Evolutionary conservation across 2,797 vertebrate genomes (phyloP), one percentile per base, ranked within the genome.

Genomic region (Pitangus sulphuratus): DNA sequence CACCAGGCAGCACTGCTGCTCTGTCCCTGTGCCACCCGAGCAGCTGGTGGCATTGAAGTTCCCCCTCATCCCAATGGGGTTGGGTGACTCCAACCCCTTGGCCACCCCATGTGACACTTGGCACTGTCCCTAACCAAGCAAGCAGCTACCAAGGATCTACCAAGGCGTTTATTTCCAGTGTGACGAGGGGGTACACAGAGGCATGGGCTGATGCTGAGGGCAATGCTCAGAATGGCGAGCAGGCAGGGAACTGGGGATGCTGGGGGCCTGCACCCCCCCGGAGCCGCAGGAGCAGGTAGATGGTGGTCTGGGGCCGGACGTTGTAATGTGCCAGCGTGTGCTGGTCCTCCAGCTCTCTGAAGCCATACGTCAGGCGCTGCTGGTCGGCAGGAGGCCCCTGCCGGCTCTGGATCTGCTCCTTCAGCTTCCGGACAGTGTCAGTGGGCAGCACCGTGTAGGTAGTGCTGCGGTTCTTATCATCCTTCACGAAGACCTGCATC

Each of bases 211-310:
- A 24, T 72, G 77, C 26, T 8, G 1, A 35, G 51, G 33, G 15
- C 6, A 30, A 17, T 28, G 62, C 24, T 69, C 42, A 86, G 65
- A 53, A 57, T 5, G 4, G 3, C 0, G 1, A 65, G 30, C 50
- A 48, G 35, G 40, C 50, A 84, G 33, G 26, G 39, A 65, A 33
- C 22, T 18, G 11, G 19, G 31, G 3, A 7, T 53, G 11, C 40
- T 16, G 6, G 20, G 22, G 21, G 6, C 1, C 13, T 8, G 7
- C 1, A 1, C 96, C 96, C 3, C 96, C 95, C 1, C 94, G 84
- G 25, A 97, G 96, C 18, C 17, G 26, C 74, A 96, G 81, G 21
- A 82, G 68, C 95, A 97, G 45, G 47, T 6, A 57, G 80, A 96
- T 84, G 16, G 6, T 93, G 77, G 44, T 70, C 44, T 6, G 54